Percentiles rank a stretch among this genome's conserved stretches.
Conservation (phyloP, 2,797 vertebrate species). For the Syngnathus acus region DNA sequence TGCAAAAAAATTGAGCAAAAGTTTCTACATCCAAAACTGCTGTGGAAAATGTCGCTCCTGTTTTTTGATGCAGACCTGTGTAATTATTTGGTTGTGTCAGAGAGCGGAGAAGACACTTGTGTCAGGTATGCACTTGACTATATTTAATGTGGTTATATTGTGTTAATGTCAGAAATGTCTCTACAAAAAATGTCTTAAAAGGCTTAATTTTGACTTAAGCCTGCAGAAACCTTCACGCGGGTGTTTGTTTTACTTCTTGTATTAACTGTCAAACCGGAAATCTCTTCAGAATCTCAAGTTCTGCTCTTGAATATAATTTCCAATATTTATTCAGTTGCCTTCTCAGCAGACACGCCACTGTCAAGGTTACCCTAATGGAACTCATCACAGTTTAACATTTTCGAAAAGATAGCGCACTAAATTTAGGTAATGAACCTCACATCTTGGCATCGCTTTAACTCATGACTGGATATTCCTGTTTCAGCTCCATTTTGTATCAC, state of each 20-base stretch:
- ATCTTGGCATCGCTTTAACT: slow-evolving; percentile 14
- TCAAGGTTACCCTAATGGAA: background rate
- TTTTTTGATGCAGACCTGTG: background rate
- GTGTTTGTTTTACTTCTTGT: too few relatives aligned
- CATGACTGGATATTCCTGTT: slow-evolving; percentile 1
- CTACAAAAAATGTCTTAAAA: too few relatives aligned
- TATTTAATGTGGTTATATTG: background rate
- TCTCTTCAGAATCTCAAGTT: background rate
- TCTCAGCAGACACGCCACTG: background rate
- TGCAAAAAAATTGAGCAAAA: too few relatives aligned
- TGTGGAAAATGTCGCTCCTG: too few relatives aligned
- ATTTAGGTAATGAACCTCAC: slow-evolving; percentile 1
- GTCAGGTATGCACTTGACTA: background rate
- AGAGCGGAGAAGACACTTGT: background rate
- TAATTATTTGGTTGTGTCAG: background rate
- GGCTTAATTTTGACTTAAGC: background rate
- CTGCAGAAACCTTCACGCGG: background rate
- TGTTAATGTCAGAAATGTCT: background rate
- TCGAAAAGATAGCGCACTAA: background rate
- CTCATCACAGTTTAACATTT: background rate
- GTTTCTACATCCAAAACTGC: too few relatives aligned
- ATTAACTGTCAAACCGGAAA: background rate
- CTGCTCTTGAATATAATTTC: background rate
- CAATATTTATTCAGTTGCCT: background rate
- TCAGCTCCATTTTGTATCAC: slow-evolving; percentile 17